Conservation (phyloP, 2,113 vertebrate species). For the Melanerpes formicivorus region DNA sequence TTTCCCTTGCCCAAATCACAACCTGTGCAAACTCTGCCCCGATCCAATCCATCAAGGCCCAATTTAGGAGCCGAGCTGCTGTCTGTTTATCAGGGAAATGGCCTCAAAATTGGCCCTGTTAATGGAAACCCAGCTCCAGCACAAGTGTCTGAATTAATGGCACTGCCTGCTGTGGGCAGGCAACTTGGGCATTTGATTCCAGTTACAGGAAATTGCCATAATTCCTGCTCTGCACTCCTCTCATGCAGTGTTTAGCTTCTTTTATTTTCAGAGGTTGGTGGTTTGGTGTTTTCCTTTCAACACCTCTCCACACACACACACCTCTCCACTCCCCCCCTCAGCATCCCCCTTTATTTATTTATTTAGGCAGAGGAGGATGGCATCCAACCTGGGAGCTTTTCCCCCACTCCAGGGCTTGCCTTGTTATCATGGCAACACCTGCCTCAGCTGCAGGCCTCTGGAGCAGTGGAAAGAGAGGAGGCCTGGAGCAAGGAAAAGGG, state of each 20-base stretch:
- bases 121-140: slow-evolving; percentile 70
- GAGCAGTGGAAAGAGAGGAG: background rate
- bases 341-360: background rate
- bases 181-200: slow-evolving; percentile 78
- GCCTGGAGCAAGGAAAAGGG: background rate
- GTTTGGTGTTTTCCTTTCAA: no score
- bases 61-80: slow-evolving; percentile 61
- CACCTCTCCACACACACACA: no score
- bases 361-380: background rate
- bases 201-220: slow-evolving; percentile 78
- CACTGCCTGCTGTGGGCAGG: slow-evolving; percentile 54
- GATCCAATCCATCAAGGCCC: slow-evolving; percentile 79
- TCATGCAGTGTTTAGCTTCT: slow-evolving; percentile 8
- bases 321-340: no score
- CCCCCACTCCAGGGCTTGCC: background rate
- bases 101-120: slow-evolving; percentile 76
- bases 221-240: slow-evolving; percentile 71
- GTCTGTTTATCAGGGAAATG: slow-evolving; percentile 80
- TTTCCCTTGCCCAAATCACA: slow-evolving; percentile 72
- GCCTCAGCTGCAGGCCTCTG: slow-evolving; percentile 47
- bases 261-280: no score
- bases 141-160: slow-evolving; percentile 74
- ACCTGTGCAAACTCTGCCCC: slow-evolving; percentile 75
- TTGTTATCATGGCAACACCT: slow-evolving; percentile 60
- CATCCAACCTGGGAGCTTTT: background rate